Evolutionary conservation across 2,113 vertebrate species (phyloP).

Genomic region (Chaetodon auriga): DNA sequence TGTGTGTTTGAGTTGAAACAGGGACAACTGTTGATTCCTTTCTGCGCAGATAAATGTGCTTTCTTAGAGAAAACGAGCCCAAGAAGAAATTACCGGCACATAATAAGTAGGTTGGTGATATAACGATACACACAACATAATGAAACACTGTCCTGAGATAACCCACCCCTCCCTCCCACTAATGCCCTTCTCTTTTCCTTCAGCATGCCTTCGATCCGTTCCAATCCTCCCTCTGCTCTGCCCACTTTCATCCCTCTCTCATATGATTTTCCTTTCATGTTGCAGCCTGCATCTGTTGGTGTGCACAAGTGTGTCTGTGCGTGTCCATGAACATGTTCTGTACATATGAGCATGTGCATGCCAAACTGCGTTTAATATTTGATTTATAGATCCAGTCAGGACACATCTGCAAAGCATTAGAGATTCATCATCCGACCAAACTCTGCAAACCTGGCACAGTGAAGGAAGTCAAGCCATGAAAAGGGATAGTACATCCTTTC

Average conservation of each 20-base stretch:
- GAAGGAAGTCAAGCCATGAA: conserved; percentile 43
- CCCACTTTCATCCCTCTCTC: conserved; percentile 36
- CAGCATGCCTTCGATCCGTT: conserved; percentile 8
- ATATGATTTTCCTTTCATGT: conserved; percentile 32
- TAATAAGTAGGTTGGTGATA: conserved; percentile 35
- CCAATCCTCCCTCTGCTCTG: conserved; percentile 10
- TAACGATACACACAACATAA: conserved; percentile 4
- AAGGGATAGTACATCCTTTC: conserved; percentile 16
- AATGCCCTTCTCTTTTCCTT: conserved; percentile 37
- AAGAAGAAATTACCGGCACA: conserved; percentile 23
- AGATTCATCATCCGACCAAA: conserved; percentile 60
- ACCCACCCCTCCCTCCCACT: conserved; percentile 25
- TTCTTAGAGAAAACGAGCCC: conserved; percentile 12
- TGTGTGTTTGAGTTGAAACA: conserved; percentile 37
- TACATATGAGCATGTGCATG: conserved; percentile 2
- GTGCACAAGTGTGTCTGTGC: background rate
- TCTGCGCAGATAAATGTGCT: conserved; percentile 31
- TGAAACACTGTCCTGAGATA: conserved; percentile 54
- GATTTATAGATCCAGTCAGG: conserved; percentile 41
- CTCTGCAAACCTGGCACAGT: conserved; percentile 10
- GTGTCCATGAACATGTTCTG: background rate
- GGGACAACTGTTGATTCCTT: conserved; percentile 8
- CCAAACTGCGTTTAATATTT: conserved; percentile 11
- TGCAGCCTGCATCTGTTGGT: background rate
- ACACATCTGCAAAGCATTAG: conserved; percentile 67